Evolutionary conservation across 2,113 vertebrate species (phyloP).

Genomic region (Atractosteus spatula): DNA sequence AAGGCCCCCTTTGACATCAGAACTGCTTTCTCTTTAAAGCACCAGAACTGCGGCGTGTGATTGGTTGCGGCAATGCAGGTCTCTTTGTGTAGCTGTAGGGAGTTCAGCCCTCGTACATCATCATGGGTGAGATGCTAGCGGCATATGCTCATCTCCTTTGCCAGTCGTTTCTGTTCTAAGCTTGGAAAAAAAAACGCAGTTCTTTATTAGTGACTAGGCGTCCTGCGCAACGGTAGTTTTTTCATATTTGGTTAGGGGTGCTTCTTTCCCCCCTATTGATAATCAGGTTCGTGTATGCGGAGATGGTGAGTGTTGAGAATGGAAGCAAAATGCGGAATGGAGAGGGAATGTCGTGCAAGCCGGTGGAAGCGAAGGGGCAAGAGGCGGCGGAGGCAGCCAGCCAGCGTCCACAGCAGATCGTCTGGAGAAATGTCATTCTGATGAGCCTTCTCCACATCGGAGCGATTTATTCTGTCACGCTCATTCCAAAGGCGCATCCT

Average conservation of each 20-base stretch:
- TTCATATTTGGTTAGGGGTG: not conserved
- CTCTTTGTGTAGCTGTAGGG: slow-evolving; percentile 30
- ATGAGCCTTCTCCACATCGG: slow-evolving; percentile 66
- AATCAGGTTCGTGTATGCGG: slow-evolving; percentile 7
- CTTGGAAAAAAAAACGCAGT: not conserved
- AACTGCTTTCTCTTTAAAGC: slow-evolving; percentile 32
- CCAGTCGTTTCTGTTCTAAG: slow-evolving; percentile 2
- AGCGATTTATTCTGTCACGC: slow-evolving; percentile 61
- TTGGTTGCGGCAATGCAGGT: slow-evolving; percentile 55
- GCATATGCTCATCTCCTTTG: slow-evolving; percentile 35
- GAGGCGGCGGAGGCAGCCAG: not conserved
- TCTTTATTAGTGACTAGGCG: not conserved
- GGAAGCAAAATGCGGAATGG: slow-evolving; percentile 12
- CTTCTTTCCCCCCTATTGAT: not conserved
- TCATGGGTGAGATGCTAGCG: slow-evolving; percentile 25
- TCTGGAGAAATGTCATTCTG: slow-evolving; percentile 70
- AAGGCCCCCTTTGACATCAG: not conserved
- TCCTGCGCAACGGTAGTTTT: too few species aligned
- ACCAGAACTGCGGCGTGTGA: slow-evolving; percentile 23
- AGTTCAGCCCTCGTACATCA: slow-evolving; percentile 20
- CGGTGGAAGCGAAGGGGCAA: slow-evolving; percentile 19
- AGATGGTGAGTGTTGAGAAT: slow-evolving; percentile 28
- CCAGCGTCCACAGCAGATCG: slow-evolving; percentile 35
- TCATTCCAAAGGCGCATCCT: slow-evolving; percentile 60
- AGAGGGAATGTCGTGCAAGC: not conserved